phyloP scores from a whole-genome alignment of 1,140 invertebrate species.

The Drosophila willistoni region DNA sequence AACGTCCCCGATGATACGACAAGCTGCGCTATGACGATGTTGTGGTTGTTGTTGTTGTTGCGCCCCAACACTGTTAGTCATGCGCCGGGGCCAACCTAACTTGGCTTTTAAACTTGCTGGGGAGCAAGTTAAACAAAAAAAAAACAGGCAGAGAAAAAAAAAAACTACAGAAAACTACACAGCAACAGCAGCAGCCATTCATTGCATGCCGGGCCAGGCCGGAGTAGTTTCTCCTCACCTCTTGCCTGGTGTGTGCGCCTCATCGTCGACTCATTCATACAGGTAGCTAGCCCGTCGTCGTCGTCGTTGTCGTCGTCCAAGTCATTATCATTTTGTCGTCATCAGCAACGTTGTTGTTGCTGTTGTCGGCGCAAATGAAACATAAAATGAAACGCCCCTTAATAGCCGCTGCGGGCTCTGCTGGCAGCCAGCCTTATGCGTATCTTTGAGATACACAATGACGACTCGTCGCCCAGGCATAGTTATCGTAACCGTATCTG shows the following conservation, averaged over 20 bases:
- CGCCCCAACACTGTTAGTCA: constrained; percentile 76
- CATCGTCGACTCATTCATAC: constrained; percentile 55
- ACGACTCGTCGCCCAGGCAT: constrained; percentile 40
- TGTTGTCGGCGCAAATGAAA: constrained; percentile 74
- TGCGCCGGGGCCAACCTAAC: constrained; percentile 67
- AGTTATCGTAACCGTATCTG: constrained; percentile 67
- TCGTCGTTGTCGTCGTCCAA: constrained; percentile 49
- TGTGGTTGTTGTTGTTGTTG: constrained; percentile 60
- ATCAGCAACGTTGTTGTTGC: constrained; percentile 56
- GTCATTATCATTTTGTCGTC: constrained; percentile 81
- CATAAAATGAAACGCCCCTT: constrained; percentile 82
- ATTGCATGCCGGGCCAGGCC: constrained; percentile 45
- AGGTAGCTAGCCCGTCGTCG: constrained; percentile 47
- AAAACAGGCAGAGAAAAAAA: background rate
- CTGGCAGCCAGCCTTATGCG: constrained; percentile 58
- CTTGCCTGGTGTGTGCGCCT: constrained; percentile 12
- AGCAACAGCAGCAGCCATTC: constrained; percentile 52
- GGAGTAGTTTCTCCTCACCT: constrained; percentile 12
- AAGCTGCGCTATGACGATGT: constrained; percentile 63
- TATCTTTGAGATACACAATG: constrained; percentile 65
- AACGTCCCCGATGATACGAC: constrained; percentile 67
- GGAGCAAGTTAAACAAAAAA: constrained; percentile 16
- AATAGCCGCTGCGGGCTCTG: constrained; percentile 56
- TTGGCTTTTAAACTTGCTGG: constrained; percentile 57
- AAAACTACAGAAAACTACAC: constrained; percentile 13